These are phyloP conservation scores for Labeo rohita DNA, from an alignment of 2,113 vertebrate species.

Conservation along the genomic window DNA sequence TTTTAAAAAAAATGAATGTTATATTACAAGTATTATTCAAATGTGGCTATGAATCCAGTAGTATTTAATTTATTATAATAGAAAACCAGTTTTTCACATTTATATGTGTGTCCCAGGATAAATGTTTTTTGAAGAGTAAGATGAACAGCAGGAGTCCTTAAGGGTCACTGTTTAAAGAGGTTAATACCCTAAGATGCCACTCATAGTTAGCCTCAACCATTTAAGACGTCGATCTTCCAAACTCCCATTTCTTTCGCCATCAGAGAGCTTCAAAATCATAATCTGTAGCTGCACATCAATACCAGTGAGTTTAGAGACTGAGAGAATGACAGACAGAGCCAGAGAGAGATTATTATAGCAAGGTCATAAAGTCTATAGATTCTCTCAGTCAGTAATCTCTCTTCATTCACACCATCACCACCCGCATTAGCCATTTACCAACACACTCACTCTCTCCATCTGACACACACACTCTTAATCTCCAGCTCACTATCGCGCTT, in stretches of 20 bases:
- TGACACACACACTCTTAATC: constrained; percentile 40
- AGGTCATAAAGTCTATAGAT: constrained; percentile 35
- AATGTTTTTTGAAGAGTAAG: background rate
- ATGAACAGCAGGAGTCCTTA: background rate
- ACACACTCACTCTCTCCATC: background rate
- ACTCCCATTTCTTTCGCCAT: constrained; percentile 13
- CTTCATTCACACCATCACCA: constrained; percentile 50
- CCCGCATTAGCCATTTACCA: constrained; percentile 31
- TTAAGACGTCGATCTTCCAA: background rate
- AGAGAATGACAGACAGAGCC: constrained; percentile 53
- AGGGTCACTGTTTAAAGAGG: constrained; percentile 1
- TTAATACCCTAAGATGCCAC: constrained; percentile 5
- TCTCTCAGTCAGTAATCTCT: constrained; percentile 39
- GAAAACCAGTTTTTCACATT: background rate
- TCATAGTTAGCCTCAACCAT: constrained; percentile 20
- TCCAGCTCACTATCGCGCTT: background rate
- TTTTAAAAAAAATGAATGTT: background rate
- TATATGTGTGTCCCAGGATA: background rate
- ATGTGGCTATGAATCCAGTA: background rate
- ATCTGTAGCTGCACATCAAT: constrained; percentile 5
- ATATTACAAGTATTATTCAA: background rate
- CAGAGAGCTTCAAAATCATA: constrained; percentile 13
- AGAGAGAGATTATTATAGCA: constrained; percentile 44
- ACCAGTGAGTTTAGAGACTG: background rate
- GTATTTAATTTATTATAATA: background rate